Evolutionary conservation across 2,888 invertebrate species (phyloP).

Genomic region (Hyles lineata): DNA sequence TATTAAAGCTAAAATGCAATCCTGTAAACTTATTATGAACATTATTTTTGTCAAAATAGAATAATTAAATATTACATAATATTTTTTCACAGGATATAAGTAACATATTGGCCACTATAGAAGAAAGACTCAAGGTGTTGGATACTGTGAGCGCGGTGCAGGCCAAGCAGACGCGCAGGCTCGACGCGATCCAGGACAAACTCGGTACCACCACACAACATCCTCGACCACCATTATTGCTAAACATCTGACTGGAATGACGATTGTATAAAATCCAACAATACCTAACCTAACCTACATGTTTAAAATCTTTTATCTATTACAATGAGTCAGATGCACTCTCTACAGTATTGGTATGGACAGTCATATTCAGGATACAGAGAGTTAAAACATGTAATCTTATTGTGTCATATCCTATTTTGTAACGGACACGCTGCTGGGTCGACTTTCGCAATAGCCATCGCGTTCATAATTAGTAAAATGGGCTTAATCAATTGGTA

Average conservation of each 20-base stretch:
- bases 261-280: slow-evolving; percentile 1
- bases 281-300: not conserved
- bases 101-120: slow-evolving; percentile 69
- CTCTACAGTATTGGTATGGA: not conserved
- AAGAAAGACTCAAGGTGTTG: slow-evolving; percentile 72
- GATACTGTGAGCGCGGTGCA: slow-evolving; percentile 74
- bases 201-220: slow-evolving; percentile 60
- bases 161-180: slow-evolving; percentile 71
- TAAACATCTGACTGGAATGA: not conserved
- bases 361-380: slow-evolving; percentile 9
- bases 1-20: too few species aligned
- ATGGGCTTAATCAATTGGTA: slow-evolving; percentile 63
- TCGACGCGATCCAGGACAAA: slow-evolving; percentile 80
- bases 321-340: not conserved
- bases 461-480: slow-evolving; percentile 16
- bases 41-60: not conserved
- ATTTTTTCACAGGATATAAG: slow-evolving; percentile 65
- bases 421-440: slow-evolving; percentile 58
- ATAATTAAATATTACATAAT: not conserved
- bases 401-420: slow-evolving; percentile 81
- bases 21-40: too few species aligned
- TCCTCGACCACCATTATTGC: not conserved
- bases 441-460: slow-evolving; percentile 69
- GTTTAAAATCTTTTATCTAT: slow-evolving; percentile 2
- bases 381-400: slow-evolving; percentile 28